These are phyloP conservation scores for Incurvaria masculella DNA, from an alignment of 2,888 invertebrate genomes.

Conservation along the genomic window DNA sequence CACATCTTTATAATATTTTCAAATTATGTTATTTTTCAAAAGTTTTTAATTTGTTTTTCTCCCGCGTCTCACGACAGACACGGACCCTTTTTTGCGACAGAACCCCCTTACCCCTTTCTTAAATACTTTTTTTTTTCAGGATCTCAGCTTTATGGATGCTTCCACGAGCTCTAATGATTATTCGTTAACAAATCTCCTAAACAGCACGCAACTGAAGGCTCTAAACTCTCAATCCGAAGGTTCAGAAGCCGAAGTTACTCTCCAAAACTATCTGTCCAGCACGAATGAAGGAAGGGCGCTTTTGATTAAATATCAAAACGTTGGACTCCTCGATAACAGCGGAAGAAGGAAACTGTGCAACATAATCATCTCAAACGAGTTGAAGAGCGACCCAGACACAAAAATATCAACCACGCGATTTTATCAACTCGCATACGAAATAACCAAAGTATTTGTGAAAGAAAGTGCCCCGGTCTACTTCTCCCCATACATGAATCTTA, in stretches of 20 bases:
- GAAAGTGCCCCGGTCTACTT: slow-evolving; percentile 3
- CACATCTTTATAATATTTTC: too few species aligned
- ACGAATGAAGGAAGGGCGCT: too few species aligned
- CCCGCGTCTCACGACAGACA: too few species aligned
- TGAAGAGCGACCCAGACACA: not conserved
- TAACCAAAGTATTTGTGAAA: slow-evolving; percentile 1
- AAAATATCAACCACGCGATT: not conserved
- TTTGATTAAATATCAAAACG: too few species aligned
- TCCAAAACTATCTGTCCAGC: too few species aligned
- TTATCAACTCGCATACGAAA: slow-evolving; percentile 3
- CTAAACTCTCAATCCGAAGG: not conserved
- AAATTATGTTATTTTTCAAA: too few species aligned
- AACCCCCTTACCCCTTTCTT: too few species aligned
- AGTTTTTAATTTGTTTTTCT: too few species aligned
- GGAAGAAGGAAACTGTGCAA: not conserved
- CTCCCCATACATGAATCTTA: slow-evolving; percentile 1
- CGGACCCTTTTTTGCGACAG: too few species aligned
- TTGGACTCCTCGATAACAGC: not conserved
- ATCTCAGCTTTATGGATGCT: not conserved
- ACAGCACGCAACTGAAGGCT: not conserved
- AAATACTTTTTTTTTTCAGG: too few species aligned
- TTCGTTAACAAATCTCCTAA: not conserved
- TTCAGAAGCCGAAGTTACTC: too few species aligned
- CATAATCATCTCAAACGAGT: not conserved
- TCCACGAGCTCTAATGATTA: not conserved